phyloP scores from a whole-genome alignment of 2,113 vertebrate species.

The Odocoileus hemionus region DNA sequence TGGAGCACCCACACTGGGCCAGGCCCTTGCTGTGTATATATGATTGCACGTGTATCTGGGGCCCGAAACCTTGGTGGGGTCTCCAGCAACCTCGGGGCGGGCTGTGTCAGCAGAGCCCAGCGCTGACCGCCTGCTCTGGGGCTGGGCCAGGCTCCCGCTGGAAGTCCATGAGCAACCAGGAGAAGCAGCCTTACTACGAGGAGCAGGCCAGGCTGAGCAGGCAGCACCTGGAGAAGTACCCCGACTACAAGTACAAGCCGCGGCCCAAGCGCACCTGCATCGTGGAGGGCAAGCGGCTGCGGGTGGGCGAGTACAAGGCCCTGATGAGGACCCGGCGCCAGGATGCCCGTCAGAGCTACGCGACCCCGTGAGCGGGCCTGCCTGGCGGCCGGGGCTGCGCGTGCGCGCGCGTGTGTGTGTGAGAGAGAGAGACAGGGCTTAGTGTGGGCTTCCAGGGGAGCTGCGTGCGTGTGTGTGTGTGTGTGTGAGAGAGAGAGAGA shows the following conservation, averaged over 20 bases:
- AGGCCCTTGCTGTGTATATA: background rate
- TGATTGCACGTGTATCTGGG: background rate
- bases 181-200: slow-evolving; percentile 99
- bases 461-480: background rate
- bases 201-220: slow-evolving; percentile 96
- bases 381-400: background rate
- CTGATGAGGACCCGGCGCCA: slow-evolving; percentile 97
- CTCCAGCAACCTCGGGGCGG: background rate
- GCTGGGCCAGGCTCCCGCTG: slow-evolving; percentile 89
- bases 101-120: background rate
- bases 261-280: slow-evolving; percentile 97
- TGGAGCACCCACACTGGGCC: background rate
- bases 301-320: slow-evolving; percentile 99
- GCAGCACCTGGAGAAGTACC: slow-evolving; percentile 98
- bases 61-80: background rate
- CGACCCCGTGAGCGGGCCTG: slow-evolving; percentile 84
- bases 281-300: slow-evolving; percentile 93
- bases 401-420: rapidly evolving
- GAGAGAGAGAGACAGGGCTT: background rate
- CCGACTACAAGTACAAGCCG: slow-evolving; percentile 98
- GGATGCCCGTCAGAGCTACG: slow-evolving; percentile 90
- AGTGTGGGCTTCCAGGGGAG: background rate
- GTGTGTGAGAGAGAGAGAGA: no score
- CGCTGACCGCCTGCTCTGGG: background rate
- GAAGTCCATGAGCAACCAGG: slow-evolving; percentile 98